Evolutionary conservation across 2,888 invertebrate genomes (phyloP).

Genomic region (Drosophila koepferae): DNA sequence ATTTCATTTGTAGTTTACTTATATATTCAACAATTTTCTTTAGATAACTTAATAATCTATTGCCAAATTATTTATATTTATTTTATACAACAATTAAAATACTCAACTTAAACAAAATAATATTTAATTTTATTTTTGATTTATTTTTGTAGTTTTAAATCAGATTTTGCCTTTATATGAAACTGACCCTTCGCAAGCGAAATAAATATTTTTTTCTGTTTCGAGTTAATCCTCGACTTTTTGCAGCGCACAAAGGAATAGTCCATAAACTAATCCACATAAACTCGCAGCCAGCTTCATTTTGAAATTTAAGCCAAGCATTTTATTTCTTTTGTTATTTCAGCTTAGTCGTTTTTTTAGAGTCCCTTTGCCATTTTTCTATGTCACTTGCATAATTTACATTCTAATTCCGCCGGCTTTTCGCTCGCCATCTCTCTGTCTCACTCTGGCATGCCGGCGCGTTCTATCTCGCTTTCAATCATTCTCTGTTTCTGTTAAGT

Average conservation of each 20-base stretch:
- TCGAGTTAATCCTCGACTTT: slow-evolving; percentile 29
- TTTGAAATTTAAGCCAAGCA: slow-evolving; percentile 52
- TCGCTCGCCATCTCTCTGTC: slow-evolving; percentile 15
- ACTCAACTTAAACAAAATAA: not conserved
- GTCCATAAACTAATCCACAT: slow-evolving; percentile 42
- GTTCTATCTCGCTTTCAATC: slow-evolving; percentile 9
- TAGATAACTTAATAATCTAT: too few relatives aligned
- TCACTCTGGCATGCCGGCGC: not conserved
- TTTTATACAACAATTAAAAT: too few relatives aligned
- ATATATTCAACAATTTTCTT: too few relatives aligned
- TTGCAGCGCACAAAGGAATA: slow-evolving; percentile 27
- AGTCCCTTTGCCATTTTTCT: slow-evolving; percentile 51
- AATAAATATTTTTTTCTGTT: slow-evolving; percentile 24
- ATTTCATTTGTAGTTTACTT: too few relatives aligned
- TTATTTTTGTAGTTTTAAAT: not conserved
- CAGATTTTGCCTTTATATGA: not conserved
- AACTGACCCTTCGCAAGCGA: slow-evolving; percentile 17
- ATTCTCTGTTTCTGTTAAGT: slow-evolving; percentile 36
- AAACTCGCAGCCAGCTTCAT: slow-evolving; percentile 40
- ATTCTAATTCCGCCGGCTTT: slow-evolving; percentile 70
- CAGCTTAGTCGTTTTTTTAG: not conserved
- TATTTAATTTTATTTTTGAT: not conserved
- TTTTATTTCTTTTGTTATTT: slow-evolving; percentile 35
- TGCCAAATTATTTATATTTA: too few relatives aligned
- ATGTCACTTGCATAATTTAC: slow-evolving; percentile 73